These are phyloP conservation scores for Camptogramma bilineatum DNA, from an alignment of 2,888 invertebrate species.

Conservation along the genomic window DNA sequence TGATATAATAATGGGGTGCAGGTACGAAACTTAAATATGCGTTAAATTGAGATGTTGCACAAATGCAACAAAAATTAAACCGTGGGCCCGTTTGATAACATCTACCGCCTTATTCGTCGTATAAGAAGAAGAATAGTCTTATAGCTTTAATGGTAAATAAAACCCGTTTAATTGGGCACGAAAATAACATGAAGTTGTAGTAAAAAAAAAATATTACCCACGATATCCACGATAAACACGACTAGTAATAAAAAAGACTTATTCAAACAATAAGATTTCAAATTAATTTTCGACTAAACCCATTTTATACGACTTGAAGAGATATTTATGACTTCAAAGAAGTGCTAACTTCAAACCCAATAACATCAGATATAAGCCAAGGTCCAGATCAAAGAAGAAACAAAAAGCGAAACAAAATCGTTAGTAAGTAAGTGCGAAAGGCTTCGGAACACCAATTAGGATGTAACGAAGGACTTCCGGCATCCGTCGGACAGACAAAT, in stretches of 20 bases:
- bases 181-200: background rate
- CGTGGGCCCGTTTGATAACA: conserved; percentile 5
- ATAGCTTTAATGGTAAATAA: background rate
- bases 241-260: background rate
- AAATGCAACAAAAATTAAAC: conserved; percentile 37
- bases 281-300: background rate
- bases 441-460: conserved; percentile 54
- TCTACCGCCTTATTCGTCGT: background rate
- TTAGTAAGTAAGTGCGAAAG: conserved; percentile 46
- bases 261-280: too few relatives aligned
- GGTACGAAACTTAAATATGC: conserved; percentile 59
- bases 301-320: background rate
- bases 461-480: conserved; percentile 63
- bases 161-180: background rate
- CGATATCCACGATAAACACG: background rate
- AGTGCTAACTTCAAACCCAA: background rate
- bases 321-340: background rate
- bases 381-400: conserved; percentile 49
- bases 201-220: background rate
- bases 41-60: conserved; percentile 59
- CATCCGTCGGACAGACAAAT: conserved; percentile 46
- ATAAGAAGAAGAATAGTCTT: background rate
- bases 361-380: conserved; percentile 19
- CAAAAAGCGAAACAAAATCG: conserved; percentile 42
- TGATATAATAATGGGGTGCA: conserved; percentile 60